Evolutionary conservation across 2,888 invertebrate genomes (phyloP).

Genomic region (Hypselothyrea guttata): DNA sequence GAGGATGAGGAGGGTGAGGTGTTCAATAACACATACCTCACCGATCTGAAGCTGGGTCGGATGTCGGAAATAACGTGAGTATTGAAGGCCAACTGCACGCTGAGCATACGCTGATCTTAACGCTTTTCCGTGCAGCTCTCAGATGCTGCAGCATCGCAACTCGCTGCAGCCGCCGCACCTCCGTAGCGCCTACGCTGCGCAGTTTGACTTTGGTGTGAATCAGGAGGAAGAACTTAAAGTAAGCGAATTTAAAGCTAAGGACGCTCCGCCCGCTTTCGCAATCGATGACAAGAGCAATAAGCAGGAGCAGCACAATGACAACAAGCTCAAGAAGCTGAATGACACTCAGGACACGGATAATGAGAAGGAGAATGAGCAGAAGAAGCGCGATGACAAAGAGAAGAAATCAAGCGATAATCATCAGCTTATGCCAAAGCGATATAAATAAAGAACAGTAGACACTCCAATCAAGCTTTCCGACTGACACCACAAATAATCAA

Average conservation of each 20-base stretch:
- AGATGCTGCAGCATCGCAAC: constrained; percentile 90
- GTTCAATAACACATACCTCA: constrained; percentile 91
- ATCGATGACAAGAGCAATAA: constrained; percentile 6
- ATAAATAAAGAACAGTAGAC: no score
- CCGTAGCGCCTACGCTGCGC: constrained; percentile 92
- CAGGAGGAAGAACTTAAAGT: constrained; percentile 88
- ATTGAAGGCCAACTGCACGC: background rate
- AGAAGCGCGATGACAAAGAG: no score
- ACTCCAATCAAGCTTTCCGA: no score
- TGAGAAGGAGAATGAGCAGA: no score
- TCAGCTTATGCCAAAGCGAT: no score
- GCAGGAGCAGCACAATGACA: no score
- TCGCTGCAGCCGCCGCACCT: constrained; percentile 92
- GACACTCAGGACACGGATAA: no score
- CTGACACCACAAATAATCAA: no score
- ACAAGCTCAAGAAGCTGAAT: no score
- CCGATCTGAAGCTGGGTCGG: constrained; percentile 85
- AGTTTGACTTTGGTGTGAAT: constrained; percentile 86
- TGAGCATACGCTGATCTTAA: background rate
- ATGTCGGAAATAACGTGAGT: constrained; percentile 77
- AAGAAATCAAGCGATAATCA: no score
- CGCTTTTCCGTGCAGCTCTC: constrained; percentile 81
- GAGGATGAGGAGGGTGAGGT: constrained; percentile 94
- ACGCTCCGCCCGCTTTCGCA: constrained; percentile 1
- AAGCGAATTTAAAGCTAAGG: constrained; percentile 54